Conservation (phyloP, 2,888 invertebrate genomes). For the Leptinotarsa rubiginosa region DNA sequence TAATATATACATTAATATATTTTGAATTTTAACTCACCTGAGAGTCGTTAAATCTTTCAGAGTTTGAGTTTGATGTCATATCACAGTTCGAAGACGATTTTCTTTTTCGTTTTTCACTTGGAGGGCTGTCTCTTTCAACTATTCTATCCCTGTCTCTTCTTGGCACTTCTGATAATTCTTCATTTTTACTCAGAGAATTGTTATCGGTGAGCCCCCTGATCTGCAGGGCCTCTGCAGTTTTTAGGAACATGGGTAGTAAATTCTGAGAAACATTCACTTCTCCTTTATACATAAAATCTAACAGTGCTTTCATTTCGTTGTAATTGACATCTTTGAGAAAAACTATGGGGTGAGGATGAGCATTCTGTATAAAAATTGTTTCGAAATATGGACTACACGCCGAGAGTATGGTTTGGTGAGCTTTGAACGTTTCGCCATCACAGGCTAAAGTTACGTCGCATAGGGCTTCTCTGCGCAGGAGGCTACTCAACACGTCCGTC, state of each 20-base stretch:
- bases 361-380: conserved; percentile 88
- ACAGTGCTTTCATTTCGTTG: conserved; percentile 88
- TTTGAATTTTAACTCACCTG: conserved; percentile 68
- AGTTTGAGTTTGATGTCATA: conserved; percentile 72
- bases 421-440: conserved; percentile 90
- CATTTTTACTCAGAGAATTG: conserved; percentile 71
- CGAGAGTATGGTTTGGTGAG: conserved; percentile 92
- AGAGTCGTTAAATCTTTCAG: conserved; percentile 77
- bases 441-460: conserved; percentile 94
- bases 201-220: conserved; percentile 90
- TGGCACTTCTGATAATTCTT: conserved; percentile 58
- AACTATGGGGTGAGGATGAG: conserved; percentile 91
- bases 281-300: conserved; percentile 94
- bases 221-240: conserved; percentile 92
- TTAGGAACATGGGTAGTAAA: conserved; percentile 89
- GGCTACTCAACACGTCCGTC: conserved; percentile 89
- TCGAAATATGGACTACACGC: conserved; percentile 96
- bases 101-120: conserved; percentile 73
- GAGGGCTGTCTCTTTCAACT: conserved; percentile 63
- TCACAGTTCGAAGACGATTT: conserved; percentile 77
- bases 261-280: conserved; percentile 86
- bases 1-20: no score
- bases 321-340: conserved; percentile 92
- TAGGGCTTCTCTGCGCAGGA: conserved; percentile 88
- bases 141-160: conserved; percentile 59